phyloP scores from a whole-genome alignment of 1,140 invertebrate species.

The Heterodera schachtii region DNA sequence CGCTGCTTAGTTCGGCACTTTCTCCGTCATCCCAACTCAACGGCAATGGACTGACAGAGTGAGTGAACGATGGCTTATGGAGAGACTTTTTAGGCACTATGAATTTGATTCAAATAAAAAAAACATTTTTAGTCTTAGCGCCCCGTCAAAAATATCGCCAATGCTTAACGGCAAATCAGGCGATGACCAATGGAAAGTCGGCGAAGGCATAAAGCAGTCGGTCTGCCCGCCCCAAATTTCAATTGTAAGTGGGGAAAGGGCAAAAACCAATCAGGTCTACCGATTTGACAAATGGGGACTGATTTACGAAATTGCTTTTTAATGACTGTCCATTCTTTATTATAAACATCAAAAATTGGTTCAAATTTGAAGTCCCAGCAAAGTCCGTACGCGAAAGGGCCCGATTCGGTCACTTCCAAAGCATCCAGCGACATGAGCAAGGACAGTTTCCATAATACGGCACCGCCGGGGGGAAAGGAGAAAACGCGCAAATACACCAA shows the following conservation, averaged over 20 bases:
- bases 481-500: constrained; percentile 29
- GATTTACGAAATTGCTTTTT: too few species aligned
- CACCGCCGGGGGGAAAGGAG: constrained; percentile 1
- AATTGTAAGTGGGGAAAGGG: constrained; percentile 5
- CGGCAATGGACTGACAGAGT: background rate
- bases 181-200: constrained; percentile 21
- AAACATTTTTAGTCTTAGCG: constrained; percentile 1
- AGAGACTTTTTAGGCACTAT: background rate
- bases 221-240: constrained; percentile 31
- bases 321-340: too few species aligned
- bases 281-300: too few species aligned
- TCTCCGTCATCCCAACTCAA: constrained; percentile 20
- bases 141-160: constrained; percentile 5
- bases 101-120: too few species aligned
- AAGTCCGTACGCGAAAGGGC: constrained; percentile 12
- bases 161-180: constrained; percentile 8
- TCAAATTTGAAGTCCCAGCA: constrained; percentile 11
- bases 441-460: background rate
- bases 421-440: background rate
- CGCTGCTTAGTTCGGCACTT: constrained; percentile 1
- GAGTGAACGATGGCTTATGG: background rate
- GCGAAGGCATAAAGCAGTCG: background rate
- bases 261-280: too few species aligned
- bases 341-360: too few species aligned
- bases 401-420: constrained; percentile 9